Conservation (phyloP, 2,888 invertebrate species). For the Griposia aprilina region DNA sequence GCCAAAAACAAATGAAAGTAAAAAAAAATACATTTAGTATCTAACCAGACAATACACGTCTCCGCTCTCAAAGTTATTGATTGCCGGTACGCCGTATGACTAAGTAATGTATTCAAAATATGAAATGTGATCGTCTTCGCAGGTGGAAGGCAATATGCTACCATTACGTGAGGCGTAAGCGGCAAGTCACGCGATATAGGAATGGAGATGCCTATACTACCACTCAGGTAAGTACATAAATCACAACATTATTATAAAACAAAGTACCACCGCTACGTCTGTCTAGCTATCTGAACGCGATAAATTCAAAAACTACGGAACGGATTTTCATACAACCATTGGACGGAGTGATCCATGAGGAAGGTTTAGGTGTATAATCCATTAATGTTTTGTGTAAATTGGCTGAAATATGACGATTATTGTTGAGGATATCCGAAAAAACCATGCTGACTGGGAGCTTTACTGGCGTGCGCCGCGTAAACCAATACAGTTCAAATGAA, state of each 20-base stretch:
- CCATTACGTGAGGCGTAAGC: constrained; percentile 94
- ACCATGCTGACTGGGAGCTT: neutral
- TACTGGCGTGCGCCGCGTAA: neutral
- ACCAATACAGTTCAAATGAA: no score
- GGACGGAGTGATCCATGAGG: neutral
- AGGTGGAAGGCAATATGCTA: constrained; percentile 96
- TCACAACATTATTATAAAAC: neutral
- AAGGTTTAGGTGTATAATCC: neutral
- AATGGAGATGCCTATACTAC: constrained; percentile 96
- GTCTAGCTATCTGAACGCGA: neutral
- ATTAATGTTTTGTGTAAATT: neutral
- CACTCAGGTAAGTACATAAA: constrained; percentile 91
- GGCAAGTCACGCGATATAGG: constrained; percentile 94
- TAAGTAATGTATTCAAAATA: constrained; percentile 62
- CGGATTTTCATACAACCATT: neutral
- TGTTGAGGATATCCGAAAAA: neutral
- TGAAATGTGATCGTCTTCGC: constrained; percentile 64
- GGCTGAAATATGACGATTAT: neutral
- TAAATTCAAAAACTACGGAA: neutral
- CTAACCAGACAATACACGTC: constrained; percentile 26
- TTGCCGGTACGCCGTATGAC: constrained; percentile 25
- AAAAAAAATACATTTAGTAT: constrained; percentile 4
- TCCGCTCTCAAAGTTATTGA: constrained; percentile 45
- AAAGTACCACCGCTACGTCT: neutral
- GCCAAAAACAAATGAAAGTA: constrained; percentile 1